These are phyloP conservation scores for Erebia palarica DNA, from an alignment of 2,888 invertebrate genomes.

Conservation along the genomic window DNA sequence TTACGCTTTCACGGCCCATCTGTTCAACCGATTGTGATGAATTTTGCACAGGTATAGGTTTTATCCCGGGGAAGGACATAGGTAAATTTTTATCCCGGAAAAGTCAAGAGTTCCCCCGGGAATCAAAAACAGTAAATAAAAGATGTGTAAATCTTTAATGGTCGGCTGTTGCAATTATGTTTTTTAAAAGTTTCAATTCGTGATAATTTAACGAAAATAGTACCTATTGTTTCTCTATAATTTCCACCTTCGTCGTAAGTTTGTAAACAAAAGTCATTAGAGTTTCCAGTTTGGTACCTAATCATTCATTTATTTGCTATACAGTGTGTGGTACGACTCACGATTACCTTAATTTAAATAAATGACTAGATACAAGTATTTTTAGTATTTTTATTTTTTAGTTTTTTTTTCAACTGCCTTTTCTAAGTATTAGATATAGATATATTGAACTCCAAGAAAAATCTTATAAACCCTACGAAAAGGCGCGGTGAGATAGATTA, in stretches of 20 bases:
- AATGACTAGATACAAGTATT: not conserved
- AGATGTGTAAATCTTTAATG: too few relatives aligned
- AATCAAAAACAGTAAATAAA: too few relatives aligned
- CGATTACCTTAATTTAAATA: not conserved
- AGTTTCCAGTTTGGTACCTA: slow-evolving; percentile 20
- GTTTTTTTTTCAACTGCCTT: not conserved
- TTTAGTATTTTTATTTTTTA: too few relatives aligned
- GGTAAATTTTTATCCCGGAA: too few relatives aligned
- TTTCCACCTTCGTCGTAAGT: slow-evolving; percentile 38
- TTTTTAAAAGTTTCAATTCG: not conserved
- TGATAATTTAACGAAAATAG: not conserved
- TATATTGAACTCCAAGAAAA: not conserved
- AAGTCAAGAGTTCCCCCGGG: too few relatives aligned
- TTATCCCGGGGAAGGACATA: too few relatives aligned
- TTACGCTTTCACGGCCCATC: too few relatives aligned
- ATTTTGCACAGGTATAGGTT: too few relatives aligned
- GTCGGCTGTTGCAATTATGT: not conserved
- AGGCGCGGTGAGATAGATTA: too few relatives aligned
- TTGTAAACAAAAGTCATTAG: slow-evolving; percentile 44
- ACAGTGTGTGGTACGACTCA: slow-evolving; percentile 23
- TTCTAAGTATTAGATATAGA: not conserved
- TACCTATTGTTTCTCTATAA: slow-evolving; percentile 24
- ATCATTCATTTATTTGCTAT: not conserved
- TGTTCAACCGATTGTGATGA: too few relatives aligned
- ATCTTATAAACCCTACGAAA: not conserved